Evolutionary conservation across 37 sponge, comb jelly and placozoan species (phyloP), one percentile per base, ranked within the genome.

Genomic region (Tethya wilhelma): DNA sequence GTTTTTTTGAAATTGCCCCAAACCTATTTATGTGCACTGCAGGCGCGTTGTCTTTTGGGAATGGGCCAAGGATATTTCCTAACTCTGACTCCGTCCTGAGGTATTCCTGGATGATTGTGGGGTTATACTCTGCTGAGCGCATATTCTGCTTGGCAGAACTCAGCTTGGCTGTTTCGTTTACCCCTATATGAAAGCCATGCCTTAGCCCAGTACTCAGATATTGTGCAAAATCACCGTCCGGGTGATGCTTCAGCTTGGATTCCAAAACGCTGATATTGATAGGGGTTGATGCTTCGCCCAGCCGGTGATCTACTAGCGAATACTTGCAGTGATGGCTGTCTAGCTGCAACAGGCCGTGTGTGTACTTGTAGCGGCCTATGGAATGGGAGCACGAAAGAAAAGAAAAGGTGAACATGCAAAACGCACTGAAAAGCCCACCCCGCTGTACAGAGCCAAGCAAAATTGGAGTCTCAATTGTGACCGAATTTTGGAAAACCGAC

Each of bases 1-100:
- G 69, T 6, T 49, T 69, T 66, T 84, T 84, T 7, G 70, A 79
- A 39, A 67, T 69, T 0, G 68, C 69, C 5, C 78, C 86, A 4
- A 85, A 68, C 34, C 79, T 31, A 33, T 43, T 85, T 14, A 68
- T 63, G 65, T 85, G 78, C 23, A 85, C 19, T 0, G 31, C 37
- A 14, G 75, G 45, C 9, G 28, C 4, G 6, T 2, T 44, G 49
- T 28, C 33, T 2, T 49, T 49, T 30, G 25, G 6, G 63, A 77
- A 71, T 56, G 81, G 81, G 45, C 81, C 81, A 2, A 70, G 30
- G 1, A 80, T 71, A 29, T 38, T 56, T 1, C 71, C 71, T 57
- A 37, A 4, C 19, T 38, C 20, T 2, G 38, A 12, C 31, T 76
- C 77, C 44, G 31, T 60, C 28, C 30, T 11, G n/a, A 76, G 42